These are phyloP conservation scores for Eudasyphora cyanicolor DNA, from an alignment of 2,888 invertebrate genomes.

Conservation along the genomic window DNA sequence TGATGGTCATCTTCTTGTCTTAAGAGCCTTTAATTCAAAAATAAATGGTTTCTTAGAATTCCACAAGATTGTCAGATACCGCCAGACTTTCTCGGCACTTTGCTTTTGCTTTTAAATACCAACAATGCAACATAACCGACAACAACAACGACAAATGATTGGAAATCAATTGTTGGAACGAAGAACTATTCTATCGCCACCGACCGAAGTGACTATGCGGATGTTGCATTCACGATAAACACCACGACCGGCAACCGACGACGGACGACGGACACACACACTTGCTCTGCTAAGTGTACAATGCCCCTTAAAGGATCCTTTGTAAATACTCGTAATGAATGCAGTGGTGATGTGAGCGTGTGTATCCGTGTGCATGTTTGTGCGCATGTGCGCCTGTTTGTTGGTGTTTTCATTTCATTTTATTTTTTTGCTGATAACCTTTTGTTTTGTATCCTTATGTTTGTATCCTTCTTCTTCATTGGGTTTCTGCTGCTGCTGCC, in stretches of 20 bases:
- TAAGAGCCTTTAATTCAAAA: slow-evolving; percentile 36
- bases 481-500: too few species aligned
- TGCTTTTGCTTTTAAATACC: slow-evolving; percentile 12
- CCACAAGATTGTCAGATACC: slow-evolving; percentile 54
- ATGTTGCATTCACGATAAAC: slow-evolving; percentile 53
- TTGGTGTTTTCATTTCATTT: slow-evolving; percentile 43
- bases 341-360: slow-evolving; percentile 34
- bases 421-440: slow-evolving; percentile 62
- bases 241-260: neutral
- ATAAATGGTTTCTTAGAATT: slow-evolving; percentile 60
- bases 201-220: slow-evolving; percentile 47
- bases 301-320: slow-evolving; percentile 46
- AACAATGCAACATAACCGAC: neutral
- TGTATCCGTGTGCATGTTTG: slow-evolving; percentile 12
- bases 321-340: slow-evolving; percentile 40
- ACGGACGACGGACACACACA: neutral
- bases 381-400: slow-evolving; percentile 18
- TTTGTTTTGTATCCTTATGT: slow-evolving; percentile 60
- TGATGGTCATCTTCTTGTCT: slow-evolving; percentile 37
- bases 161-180: slow-evolving; percentile 57
- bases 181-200: slow-evolving; percentile 36
- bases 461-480: slow-evolving; percentile 56
- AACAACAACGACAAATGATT: slow-evolving; percentile 35
- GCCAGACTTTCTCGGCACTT: slow-evolving; percentile 43
- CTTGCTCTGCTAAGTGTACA: neutral